Conservation (phyloP, 2,113 vertebrate species). For the Aviceda subcristata region DNA sequence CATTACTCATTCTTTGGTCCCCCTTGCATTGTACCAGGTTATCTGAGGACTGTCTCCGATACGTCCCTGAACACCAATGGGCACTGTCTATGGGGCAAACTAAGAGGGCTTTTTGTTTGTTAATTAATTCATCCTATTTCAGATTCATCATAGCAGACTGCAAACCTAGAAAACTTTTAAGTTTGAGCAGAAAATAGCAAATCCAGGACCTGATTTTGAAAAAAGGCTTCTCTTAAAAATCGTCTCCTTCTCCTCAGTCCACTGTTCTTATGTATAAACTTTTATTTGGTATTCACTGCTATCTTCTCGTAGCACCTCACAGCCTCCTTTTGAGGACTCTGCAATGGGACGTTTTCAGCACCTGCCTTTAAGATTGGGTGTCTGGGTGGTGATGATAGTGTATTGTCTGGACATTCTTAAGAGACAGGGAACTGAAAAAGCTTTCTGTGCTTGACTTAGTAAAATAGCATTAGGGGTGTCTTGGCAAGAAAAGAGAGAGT, state of each 20-base stretch:
- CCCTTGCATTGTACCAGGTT: neutral
- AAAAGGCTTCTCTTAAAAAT: neutral
- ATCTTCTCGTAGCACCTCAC: neutral
- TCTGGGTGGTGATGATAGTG: neutral
- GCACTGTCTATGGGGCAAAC: neutral
- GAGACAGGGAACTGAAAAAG: neutral
- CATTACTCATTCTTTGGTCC: neutral
- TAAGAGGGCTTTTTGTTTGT: neutral
- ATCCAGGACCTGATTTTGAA: neutral
- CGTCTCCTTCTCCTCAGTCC: neutral
- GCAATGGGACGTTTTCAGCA: neutral
- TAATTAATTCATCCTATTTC: neutral
- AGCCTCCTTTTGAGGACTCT: neutral
- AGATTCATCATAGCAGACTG: neutral
- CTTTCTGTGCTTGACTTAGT: neutral
- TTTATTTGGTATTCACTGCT: neutral
- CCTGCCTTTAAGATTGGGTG: neutral
- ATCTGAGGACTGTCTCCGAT: neutral
- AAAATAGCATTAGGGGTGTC: neutral
- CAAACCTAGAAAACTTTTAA: neutral
- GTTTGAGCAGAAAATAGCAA: neutral
- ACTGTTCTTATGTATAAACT: neutral
- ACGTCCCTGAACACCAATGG: neutral
- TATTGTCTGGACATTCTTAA: neutral
- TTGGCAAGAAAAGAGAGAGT: neutral